Evolutionary conservation across 2,113 vertebrate genomes (phyloP), one percentile per base, ranked within the genome.

Genomic region (Gallinago undulata): DNA sequence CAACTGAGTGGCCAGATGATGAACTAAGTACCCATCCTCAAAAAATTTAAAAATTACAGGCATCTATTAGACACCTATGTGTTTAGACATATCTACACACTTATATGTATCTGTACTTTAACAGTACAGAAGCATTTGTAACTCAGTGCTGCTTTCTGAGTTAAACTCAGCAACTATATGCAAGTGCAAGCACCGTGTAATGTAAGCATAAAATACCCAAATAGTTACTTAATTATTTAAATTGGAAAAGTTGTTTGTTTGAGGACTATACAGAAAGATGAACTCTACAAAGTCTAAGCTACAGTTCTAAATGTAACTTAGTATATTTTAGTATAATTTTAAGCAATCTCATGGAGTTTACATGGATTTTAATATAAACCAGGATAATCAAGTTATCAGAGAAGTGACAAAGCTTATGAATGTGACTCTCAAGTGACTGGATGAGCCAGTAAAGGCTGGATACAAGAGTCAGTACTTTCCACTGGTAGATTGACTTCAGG

Each of bases 341-440:
- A 80, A 85, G 39, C 9, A 69, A 68, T 27, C 6, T 64, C 4
- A 24, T 70, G 19, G 15, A 67, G 17, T 68, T 59, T 24, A 48
- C 33, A 14, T 51, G 12, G 11, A 73, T 80, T 94, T 68, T 48
- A 43, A 6, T 39, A 39, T 9, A 13, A 93, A 45, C 12, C 47
- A 64, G 2, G 1, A n/a, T 28, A 43, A 73, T 2, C 6, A 56
- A 0, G 5, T 55, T 57, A 33, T 19, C 4, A 33, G 7, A 7
- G 19, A 81, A 70, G 21, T 22, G 27, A 10, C 10, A 87, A 77
- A 67, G 39, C 23, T 39, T 48, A 77, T 5, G 18, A 83, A 56
- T 33, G 41, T 47, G 12, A 35, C 10, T 53, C 22, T 64, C 31
- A 50, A 15, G 28, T 59, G 24, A 37, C 13, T n/a, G 41, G 3